Percentiles rank a stretch among this genome's conserved stretches.
Conservation (phyloP, 1,140 invertebrate species). For the Nixonia krombeini region DNA sequence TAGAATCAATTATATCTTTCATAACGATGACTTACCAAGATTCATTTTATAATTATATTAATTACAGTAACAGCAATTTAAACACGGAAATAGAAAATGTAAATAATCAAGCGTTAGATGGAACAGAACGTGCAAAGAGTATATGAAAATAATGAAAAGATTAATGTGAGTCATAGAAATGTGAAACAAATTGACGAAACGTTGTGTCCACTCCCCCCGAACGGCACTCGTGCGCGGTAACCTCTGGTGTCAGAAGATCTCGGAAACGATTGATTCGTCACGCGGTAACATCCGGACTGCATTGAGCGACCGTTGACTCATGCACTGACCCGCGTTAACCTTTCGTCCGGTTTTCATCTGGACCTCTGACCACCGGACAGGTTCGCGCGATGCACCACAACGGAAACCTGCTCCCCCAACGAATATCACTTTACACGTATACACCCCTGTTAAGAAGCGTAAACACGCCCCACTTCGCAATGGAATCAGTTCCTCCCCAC, state of each 20-base stretch:
- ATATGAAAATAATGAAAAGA: no score
- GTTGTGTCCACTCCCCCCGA: no score
- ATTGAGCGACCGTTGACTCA: constrained; percentile 49
- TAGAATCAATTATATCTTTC: no score
- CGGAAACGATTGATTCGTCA: constrained; percentile 49
- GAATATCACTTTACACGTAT: constrained; percentile 30
- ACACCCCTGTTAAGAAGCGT: constrained; percentile 25
- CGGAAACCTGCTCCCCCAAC: constrained; percentile 41
- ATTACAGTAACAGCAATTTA: no score
- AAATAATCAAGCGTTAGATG: no score
- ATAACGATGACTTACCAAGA: no score
- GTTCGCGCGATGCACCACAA: constrained; percentile 37
- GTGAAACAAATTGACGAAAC: no score
- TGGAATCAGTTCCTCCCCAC: background rate
- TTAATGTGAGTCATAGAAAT: no score
- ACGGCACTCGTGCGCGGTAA: constrained; percentile 44
- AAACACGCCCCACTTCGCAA: constrained; percentile 19
- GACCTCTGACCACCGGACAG: constrained; percentile 42
- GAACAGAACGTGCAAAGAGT: no score
- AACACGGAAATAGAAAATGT: no score
- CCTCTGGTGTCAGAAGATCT: constrained; percentile 41
- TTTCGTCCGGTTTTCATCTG: constrained; percentile 43
- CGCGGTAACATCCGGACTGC: constrained; percentile 38
- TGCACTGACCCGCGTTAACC: constrained; percentile 46
- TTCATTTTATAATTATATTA: no score